Base-by-base conservation (phyloP, 2,113 vertebrate species). In the Ictalurus punctatus region DNA sequence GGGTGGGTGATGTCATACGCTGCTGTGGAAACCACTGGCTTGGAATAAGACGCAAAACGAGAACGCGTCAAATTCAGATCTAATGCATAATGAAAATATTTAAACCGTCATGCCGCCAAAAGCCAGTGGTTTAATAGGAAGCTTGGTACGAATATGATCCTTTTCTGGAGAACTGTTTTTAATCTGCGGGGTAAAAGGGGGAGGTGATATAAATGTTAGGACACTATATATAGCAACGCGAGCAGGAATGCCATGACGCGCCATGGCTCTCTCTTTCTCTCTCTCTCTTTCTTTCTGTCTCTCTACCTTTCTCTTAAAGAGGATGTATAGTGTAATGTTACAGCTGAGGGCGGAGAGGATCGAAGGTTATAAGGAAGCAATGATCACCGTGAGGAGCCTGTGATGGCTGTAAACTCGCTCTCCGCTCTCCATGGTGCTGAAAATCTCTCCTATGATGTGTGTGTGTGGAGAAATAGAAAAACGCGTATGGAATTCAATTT, bases 361-460 rank as follows among this genome's bases (percentile, higher is more conserved):
- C 63, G 78, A 78, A 63, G 85, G 67, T 86, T 79, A 79, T 65
- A 88, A 61, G 52, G 13, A 65, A 61, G 67, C 61, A 44, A 40
- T 19, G 58, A 73, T 44, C 21, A 83, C 58, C 4, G n/a, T 16
- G 82, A 69, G 58, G 10, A 54, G 48, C 17, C 84, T 61, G 37
- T 63, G 34, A 21, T 63, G 56, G 37, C 65, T 76, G 54, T 3
- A 13, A 25, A 13, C 5, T 79, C 63, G 89, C 95, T 96, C 92
- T 94, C 95, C 56, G 89, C 95, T 96, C 92, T 94, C 95, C 94
- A 4, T 91, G 95, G 94, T 96, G 88, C 95, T 96, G 95, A 95
- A 95, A 92, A 2, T 56, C 65, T 52, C 40, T 37, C 37, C 17
- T 21, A 59, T 56, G 27, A 63, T 44, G 40, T 44, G 40, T 44